Conservation (phyloP, 2,113 vertebrate species). For the Delphinus delphis region DNA sequence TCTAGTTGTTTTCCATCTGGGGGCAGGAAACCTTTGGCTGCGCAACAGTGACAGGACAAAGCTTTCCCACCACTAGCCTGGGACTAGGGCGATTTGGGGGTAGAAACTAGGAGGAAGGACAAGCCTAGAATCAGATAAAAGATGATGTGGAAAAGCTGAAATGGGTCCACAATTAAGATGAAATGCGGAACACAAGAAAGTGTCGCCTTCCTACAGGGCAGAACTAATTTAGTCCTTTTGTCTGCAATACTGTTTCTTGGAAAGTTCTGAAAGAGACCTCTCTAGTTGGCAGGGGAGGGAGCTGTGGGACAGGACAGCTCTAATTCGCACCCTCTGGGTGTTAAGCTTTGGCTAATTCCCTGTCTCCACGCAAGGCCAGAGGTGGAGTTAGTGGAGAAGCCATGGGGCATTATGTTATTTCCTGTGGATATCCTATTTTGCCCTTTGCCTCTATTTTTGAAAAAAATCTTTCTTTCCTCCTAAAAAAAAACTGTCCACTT, state of each 20-base stretch:
- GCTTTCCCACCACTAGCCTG: not conserved
- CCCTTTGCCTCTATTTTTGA: not conserved
- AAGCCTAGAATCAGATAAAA: not conserved
- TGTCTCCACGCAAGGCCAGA: not conserved
- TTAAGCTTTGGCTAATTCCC: no score
- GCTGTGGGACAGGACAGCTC: no score
- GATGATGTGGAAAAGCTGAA: not conserved
- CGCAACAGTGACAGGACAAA: not conserved
- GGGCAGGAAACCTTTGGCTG: not conserved
- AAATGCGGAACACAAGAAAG: not conserved
- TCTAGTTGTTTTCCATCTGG: not conserved
- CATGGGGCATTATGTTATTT: not conserved
- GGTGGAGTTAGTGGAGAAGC: not conserved
- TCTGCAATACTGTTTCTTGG: not conserved
- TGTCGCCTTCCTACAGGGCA: not conserved
- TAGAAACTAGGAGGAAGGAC: not conserved
- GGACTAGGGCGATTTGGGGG: fast-evolving
- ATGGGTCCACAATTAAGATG: not conserved
- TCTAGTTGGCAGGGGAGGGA: not conserved
- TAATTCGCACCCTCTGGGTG: not conserved
- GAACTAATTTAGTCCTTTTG: not conserved
- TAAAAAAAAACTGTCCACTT: not conserved
- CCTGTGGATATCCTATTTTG: not conserved
- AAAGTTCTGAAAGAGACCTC: not conserved
- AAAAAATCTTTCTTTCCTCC: not conserved